Percentiles rank a stretch among this genome's conserved stretches.
Evolutionary conservation across 2,888 invertebrate species (phyloP).

Genomic region (Cylloceria caligata): DNA sequence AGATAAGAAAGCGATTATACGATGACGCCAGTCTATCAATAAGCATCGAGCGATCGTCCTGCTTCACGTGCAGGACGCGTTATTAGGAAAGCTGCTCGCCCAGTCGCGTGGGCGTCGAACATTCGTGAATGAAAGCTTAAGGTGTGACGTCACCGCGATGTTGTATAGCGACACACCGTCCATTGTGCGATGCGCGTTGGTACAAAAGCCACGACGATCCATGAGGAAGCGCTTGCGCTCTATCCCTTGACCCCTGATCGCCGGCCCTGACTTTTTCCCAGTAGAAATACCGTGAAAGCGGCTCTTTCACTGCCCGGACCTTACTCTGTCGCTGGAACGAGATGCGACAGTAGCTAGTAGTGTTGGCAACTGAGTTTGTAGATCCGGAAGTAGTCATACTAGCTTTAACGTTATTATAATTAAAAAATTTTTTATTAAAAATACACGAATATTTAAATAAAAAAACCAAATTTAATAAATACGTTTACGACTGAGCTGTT

Average conservation of each 20-base stretch:
- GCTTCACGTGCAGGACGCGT: background rate
- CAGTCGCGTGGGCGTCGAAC: slow-evolving; percentile 67
- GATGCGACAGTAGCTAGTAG: slow-evolving; percentile 65
- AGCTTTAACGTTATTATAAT: slow-evolving; percentile 1
- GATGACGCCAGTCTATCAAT: slow-evolving; percentile 16
- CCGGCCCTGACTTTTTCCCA: slow-evolving; percentile 55
- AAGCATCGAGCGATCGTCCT: slow-evolving; percentile 4
- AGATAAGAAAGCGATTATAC: background rate
- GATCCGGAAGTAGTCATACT: slow-evolving; percentile 10
- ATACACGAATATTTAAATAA: too few relatives aligned
- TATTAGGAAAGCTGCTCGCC: slow-evolving; percentile 12
- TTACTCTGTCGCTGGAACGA: slow-evolving; percentile 61
- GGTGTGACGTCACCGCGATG: slow-evolving; percentile 71
- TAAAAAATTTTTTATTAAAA: slow-evolving; percentile 5
- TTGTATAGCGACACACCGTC: background rate
- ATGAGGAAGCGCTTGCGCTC: slow-evolving; percentile 80
- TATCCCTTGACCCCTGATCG: slow-evolving; percentile 61
- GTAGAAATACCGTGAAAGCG: slow-evolving; percentile 64
- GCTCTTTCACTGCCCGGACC: slow-evolving; percentile 59
- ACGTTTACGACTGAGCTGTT: background rate
- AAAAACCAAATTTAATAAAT: slow-evolving; percentile 11
- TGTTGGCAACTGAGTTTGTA: slow-evolving; percentile 34
- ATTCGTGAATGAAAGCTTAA: slow-evolving; percentile 73
- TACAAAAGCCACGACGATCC: slow-evolving; percentile 72
- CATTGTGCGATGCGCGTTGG: slow-evolving; percentile 39